Percentiles rank a stretch among this genome's conserved stretches.
Conservation (phyloP, 2,888 invertebrate species). For the Spilosoma lubricipeda region DNA sequence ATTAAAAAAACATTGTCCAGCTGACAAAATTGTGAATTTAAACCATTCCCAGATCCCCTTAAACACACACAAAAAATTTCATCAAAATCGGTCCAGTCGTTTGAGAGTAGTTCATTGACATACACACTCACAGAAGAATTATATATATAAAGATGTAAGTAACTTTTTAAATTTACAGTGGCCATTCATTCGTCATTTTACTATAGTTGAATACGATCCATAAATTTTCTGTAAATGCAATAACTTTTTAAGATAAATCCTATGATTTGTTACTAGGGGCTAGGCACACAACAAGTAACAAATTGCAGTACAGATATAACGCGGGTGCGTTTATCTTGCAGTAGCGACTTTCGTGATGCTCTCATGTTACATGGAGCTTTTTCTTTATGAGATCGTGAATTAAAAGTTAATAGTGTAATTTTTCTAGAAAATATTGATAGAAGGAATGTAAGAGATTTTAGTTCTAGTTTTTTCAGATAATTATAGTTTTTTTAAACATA, state of each 20-base stretch:
- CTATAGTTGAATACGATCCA: slow-evolving; percentile 22
- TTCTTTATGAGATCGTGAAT: slow-evolving; percentile 41
- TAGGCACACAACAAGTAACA: slow-evolving; percentile 67
- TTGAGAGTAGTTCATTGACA: no score
- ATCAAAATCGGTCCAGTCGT: no score
- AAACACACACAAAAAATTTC: no score
- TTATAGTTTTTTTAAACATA: no score
- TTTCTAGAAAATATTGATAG: background rate
- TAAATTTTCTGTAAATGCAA: slow-evolving; percentile 38
- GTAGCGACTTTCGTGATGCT: slow-evolving; percentile 47
- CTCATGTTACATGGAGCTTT: slow-evolving; percentile 41
- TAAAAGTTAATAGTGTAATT: slow-evolving; percentile 30
- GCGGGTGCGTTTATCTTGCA: slow-evolving; percentile 54
- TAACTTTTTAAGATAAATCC: slow-evolving; percentile 49
- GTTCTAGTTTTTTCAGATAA: no score
- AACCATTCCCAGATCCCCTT: no score
- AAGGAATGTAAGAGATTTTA: no score
- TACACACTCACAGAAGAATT: no score
- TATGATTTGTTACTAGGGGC: slow-evolving; percentile 46
- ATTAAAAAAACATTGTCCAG: no score
- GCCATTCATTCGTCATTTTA: slow-evolving; percentile 36
- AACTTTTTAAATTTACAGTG: slow-evolving; percentile 24
- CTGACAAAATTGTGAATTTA: no score
- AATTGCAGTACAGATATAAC: slow-evolving; percentile 63
- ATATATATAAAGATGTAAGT: no score